Evolutionary conservation across 1,140 invertebrate genomes (phyloP).

Genomic region (Lordiphosa stackelbergi): DNA sequence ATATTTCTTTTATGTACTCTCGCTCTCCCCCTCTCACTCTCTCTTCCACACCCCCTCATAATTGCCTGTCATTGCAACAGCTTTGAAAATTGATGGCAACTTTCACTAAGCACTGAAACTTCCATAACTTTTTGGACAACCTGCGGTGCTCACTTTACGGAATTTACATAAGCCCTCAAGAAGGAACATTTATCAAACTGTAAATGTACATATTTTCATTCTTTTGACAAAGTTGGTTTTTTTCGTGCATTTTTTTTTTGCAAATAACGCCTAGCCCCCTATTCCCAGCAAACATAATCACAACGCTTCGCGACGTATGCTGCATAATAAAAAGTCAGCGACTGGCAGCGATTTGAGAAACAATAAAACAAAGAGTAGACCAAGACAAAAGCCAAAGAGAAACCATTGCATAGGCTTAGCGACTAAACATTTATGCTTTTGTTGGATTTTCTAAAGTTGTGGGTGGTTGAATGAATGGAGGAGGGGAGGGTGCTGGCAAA

Average conservation of each 20-base stretch:
- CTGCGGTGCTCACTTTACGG: conserved; percentile 33
- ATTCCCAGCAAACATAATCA: conserved; percentile 30
- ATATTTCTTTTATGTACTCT: conserved; percentile 40
- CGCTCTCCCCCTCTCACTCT: conserved; percentile 3
- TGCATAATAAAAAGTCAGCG: conserved; percentile 50
- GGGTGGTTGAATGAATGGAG: neutral
- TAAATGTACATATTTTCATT: conserved; percentile 46
- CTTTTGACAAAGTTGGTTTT: conserved; percentile 42
- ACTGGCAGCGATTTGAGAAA: conserved; percentile 47
- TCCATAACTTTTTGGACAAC: conserved; percentile 26
- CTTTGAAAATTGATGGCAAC: conserved; percentile 54
- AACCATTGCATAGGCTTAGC: conserved; percentile 45
- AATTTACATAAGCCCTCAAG: conserved; percentile 40
- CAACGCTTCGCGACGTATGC: conserved; percentile 46
- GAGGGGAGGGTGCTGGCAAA: neutral
- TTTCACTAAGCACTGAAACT: conserved; percentile 37
- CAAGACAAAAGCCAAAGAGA: conserved; percentile 31
- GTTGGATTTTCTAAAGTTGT: conserved; percentile 41
- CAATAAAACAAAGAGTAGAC: conserved; percentile 50
- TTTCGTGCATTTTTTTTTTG: conserved; percentile 11
- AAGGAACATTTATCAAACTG: conserved; percentile 58
- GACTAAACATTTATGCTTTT: conserved; percentile 49
- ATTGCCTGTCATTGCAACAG: conserved; percentile 72
- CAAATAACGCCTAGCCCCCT: neutral
- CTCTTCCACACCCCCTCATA: conserved; percentile 31